Evolutionary conservation across 2,113 vertebrate genomes (phyloP).

Genomic region (Proterorhinus semilunaris): DNA sequence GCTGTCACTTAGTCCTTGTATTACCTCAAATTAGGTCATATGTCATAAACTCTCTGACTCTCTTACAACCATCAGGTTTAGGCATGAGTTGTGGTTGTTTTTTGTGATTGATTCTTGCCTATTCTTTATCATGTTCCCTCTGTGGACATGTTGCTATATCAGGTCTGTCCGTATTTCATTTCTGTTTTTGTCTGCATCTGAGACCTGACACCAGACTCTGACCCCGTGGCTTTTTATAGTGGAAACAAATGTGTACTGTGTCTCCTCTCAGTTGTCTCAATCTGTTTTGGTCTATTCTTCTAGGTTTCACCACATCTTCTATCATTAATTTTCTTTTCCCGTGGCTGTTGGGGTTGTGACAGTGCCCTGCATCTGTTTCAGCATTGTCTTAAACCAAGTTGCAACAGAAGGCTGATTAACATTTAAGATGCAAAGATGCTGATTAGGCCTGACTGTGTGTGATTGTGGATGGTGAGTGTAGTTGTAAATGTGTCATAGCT

Average conservation of each 20-base stretch:
- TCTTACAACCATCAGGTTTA: too few species aligned
- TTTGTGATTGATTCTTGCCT: neutral
- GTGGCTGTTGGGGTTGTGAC: constrained; percentile 13
- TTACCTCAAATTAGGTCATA: too few species aligned
- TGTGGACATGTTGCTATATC: neutral
- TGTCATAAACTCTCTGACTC: too few species aligned
- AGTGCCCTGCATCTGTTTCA: constrained; percentile 17
- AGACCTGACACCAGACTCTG: constrained; percentile 29
- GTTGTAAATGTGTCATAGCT: constrained; percentile 38
- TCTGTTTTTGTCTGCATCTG: constrained; percentile 44
- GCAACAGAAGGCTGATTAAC: constrained; percentile 40
- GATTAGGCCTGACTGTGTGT: constrained; percentile 18
- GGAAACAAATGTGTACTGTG: constrained; percentile 24
- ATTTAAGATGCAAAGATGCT: constrained; percentile 38
- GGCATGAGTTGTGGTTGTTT: neutral
- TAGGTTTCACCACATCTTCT: constrained; percentile 17
- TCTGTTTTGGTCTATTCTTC: constrained; percentile 27
- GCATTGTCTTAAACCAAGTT: constrained; percentile 22
- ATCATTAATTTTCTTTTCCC: constrained; percentile 16
- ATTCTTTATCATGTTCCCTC: constrained; percentile 15
- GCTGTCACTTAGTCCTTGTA: too few species aligned
- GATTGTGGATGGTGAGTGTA: constrained; percentile 3
- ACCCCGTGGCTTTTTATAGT: constrained; percentile 37
- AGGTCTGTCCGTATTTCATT: constrained; percentile 30
- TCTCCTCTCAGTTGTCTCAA: constrained; percentile 11